Conservation (phyloP, 1,140 invertebrate genomes). For the Pollicipes pollicipes region DNA sequence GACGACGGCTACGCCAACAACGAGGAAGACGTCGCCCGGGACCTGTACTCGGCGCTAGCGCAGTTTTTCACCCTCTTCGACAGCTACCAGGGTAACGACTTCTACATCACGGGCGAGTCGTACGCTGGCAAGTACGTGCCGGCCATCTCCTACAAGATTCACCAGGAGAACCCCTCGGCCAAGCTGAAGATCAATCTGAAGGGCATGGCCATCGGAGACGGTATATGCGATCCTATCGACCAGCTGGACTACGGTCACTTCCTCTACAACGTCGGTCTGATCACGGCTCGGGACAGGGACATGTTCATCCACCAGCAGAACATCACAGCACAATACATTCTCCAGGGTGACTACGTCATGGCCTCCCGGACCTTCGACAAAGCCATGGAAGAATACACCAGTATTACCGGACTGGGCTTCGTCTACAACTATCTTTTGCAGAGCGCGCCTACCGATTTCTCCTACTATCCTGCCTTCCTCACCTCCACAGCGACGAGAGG, state of each 20-base stretch:
- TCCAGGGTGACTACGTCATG: no score
- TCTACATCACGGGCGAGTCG: slow-evolving; percentile 30
- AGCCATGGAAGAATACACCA: no score
- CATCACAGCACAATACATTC: no score
- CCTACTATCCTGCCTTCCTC: slow-evolving; percentile 26
- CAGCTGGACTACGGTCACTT: slow-evolving; percentile 61
- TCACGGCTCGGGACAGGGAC: slow-evolving; percentile 42
- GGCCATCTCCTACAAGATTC: slow-evolving; percentile 53
- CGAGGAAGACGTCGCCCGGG: slow-evolving; percentile 28
- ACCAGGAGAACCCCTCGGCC: slow-evolving; percentile 35
- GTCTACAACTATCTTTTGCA: slow-evolving; percentile 51
- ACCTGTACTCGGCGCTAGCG: slow-evolving; percentile 28
- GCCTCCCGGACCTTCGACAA: no score
- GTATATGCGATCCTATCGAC: slow-evolving; percentile 57
- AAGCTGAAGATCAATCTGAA: slow-evolving; percentile 1
- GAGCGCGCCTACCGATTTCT: slow-evolving; percentile 30
- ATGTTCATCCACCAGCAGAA: slow-evolving; percentile 52
- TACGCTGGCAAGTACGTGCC: slow-evolving; percentile 49
- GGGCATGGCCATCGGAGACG: slow-evolving; percentile 62
- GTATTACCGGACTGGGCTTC: no score
- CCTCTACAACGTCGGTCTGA: slow-evolving; percentile 58
- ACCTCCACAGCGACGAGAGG: no score
- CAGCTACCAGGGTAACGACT: slow-evolving; percentile 24
- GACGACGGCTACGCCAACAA: slow-evolving; percentile 24
- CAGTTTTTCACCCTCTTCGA: slow-evolving; percentile 30